Evolutionary conservation across 2,888 invertebrate genomes (phyloP), one percentile per base, ranked within the genome.

Genomic region (Mongoloraphidia duomilia): DNA sequence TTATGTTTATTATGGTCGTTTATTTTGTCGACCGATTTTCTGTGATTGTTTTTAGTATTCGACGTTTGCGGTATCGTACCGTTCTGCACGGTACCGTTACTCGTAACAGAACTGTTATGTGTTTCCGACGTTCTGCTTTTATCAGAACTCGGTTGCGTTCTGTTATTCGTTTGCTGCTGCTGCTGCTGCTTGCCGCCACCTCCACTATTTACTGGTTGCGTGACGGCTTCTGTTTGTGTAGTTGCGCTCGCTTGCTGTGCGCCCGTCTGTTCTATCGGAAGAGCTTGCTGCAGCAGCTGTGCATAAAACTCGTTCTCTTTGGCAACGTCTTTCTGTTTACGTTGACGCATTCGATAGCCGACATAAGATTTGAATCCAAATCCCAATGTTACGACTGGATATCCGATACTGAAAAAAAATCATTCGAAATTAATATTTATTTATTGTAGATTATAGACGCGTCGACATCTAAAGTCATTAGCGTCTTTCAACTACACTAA

Each of bases 241-340:
- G 34, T 36, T 34, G 36, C 33, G n/a, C 26, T 26, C 26, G 26
- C 26, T 26, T 26, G 26, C 6, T 26, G 26, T 44, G 64, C 57
- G 53, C 63, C 68, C 64, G 61, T 66, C 66, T 68, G 71, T 66
- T 80, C 81, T 55, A 78, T 73, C 43, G 93, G 94, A 65, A 95
- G 70, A 59, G 95, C 93, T 69, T 94, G 87, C 62, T 87, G 82
- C 72, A 95, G 74, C 59, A 95, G 75, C 70, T 92, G 88, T 75
- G 88, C 81, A 69, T 93, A 94, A 73, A 93, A 92, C 70, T 92
- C 89, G 72, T 95, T 95, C 71, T 92, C 90, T 69, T 87, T 89
- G 55, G 92, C 85, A 59, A 97, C 93, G 66, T 91, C 91, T 62
- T 85, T 81, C 71, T 95, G 94, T 65, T 87, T 84, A 57, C 92